These are phyloP conservation scores for Tiphia femorata DNA, from an alignment of 2,888 invertebrate species.

Conservation along the genomic window DNA sequence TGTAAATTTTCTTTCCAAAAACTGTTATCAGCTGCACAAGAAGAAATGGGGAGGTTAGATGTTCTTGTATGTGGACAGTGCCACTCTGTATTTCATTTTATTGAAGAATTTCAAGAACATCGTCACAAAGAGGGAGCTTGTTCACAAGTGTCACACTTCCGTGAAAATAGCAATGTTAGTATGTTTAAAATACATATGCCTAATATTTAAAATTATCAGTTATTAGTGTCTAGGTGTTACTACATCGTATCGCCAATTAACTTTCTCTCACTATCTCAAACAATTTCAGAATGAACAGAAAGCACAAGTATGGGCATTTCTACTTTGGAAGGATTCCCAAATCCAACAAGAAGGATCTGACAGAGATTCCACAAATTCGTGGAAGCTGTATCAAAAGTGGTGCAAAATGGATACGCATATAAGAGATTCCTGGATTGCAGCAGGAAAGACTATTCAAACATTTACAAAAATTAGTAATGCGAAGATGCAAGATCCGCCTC, in stretches of 20 bases:
- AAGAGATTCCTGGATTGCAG: conserved; percentile 84
- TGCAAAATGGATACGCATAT: conserved; percentile 82
- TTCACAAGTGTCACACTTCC: conserved; percentile 75
- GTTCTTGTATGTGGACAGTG: conserved; percentile 88
- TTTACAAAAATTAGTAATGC: conserved; percentile 78
- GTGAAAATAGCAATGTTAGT: conserved; percentile 76
- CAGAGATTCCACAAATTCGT: conserved; percentile 75
- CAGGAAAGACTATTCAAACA: conserved; percentile 82
- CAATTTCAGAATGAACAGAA: conserved; percentile 78
- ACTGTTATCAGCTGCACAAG: conserved; percentile 76
- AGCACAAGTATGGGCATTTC: conserved; percentile 88
- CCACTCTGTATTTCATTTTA: conserved; percentile 82
- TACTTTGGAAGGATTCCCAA: conserved; percentile 82
- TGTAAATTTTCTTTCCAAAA: background rate
- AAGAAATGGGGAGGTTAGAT: conserved; percentile 82
- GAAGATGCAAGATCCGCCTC: conserved; percentile 74
- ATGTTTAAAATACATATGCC: background rate
- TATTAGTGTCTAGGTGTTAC: background rate
- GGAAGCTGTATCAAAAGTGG: conserved; percentile 88
- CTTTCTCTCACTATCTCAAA: background rate
- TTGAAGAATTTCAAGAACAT: conserved; percentile 84
- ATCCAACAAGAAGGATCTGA: conserved; percentile 68
- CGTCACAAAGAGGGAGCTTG: conserved; percentile 74
- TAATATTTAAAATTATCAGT: background rate
- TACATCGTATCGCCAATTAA: background rate